These are phyloP conservation scores for Neolamprologus caudopunctatus DNA, from an alignment of 2,113 vertebrate species.

Conservation along the genomic window DNA sequence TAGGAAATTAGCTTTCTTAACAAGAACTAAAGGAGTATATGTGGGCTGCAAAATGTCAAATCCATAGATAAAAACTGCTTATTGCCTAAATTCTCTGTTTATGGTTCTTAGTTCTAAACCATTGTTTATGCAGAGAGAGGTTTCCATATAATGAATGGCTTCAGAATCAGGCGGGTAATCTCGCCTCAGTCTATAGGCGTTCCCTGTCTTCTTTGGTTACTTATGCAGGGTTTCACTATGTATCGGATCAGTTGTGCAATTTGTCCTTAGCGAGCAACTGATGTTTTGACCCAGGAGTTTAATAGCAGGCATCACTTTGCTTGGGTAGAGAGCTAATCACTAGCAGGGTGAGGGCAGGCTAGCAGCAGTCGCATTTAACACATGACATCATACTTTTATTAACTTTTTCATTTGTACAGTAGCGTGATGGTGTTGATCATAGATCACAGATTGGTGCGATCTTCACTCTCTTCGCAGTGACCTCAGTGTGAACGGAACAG, in stretches of 20 bases:
- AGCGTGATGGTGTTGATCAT: neutral
- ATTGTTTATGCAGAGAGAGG: slow-evolving; percentile 47
- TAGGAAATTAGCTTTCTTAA: slow-evolving; percentile 1
- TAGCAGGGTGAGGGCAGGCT: neutral
- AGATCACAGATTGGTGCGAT: slow-evolving; percentile 21
- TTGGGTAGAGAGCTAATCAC: neutral
- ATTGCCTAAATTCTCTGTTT: slow-evolving; percentile 43
- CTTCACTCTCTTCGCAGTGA: slow-evolving; percentile 24
- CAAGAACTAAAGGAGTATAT: neutral
- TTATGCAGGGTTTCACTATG: neutral
- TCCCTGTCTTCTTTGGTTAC: slow-evolving; percentile 6
- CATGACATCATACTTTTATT: slow-evolving; percentile 18
- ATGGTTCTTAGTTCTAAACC: slow-evolving; percentile 42
- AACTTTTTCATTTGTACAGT: neutral
- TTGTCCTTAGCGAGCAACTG: slow-evolving; percentile 42
- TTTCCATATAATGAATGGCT: slow-evolving; percentile 47
- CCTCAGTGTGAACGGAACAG: slow-evolving; percentile 19
- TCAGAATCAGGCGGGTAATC: slow-evolving; percentile 34
- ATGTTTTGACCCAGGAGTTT: neutral
- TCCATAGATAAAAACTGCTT: slow-evolving; percentile 27
- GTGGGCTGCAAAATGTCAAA: slow-evolving; percentile 2
- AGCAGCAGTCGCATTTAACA: neutral
- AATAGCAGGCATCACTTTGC: slow-evolving; percentile 10
- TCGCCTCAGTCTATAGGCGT: slow-evolving; percentile 33
- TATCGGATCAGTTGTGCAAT: slow-evolving; percentile 22